phyloP scores from a whole-genome alignment of 2,113 vertebrate species.

The Hypocryptadius cinnamomeus region DNA sequence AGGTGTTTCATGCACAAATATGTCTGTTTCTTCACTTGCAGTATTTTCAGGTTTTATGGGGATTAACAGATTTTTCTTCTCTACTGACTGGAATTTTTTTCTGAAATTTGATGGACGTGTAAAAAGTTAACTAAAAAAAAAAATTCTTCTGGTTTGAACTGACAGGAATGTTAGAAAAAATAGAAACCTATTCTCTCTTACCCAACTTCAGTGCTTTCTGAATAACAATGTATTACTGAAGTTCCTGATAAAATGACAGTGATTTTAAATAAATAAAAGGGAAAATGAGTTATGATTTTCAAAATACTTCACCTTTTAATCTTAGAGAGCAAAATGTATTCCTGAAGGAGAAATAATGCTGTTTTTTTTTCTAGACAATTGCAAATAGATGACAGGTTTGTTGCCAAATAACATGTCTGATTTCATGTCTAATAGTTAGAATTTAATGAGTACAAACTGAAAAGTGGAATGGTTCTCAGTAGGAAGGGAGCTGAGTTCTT shows the following conservation, averaged over 20 bases:
- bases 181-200: background rate
- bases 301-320: background rate
- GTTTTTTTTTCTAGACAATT: background rate
- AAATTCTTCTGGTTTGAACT: background rate
- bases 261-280: background rate
- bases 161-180: background rate
- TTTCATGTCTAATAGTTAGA: conserved; percentile 19
- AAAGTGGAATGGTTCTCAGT: background rate
- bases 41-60: background rate
- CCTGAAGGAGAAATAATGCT: background rate
- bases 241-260: background rate
- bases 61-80: background rate
- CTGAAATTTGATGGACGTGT: background rate
- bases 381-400: background rate
- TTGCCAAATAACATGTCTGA: conserved; percentile 6
- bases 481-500: background rate
- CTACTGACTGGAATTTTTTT: background rate
- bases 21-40: background rate
- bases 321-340: background rate
- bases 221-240: background rate
- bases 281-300: background rate
- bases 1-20: background rate
- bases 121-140: background rate
- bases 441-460: conserved; percentile 28
- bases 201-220: background rate